Evolutionary conservation across 2,797 vertebrate species (phyloP), one percentile per base, ranked within the genome.

Genomic region (Oryzias dopingdopingensis): DNA sequence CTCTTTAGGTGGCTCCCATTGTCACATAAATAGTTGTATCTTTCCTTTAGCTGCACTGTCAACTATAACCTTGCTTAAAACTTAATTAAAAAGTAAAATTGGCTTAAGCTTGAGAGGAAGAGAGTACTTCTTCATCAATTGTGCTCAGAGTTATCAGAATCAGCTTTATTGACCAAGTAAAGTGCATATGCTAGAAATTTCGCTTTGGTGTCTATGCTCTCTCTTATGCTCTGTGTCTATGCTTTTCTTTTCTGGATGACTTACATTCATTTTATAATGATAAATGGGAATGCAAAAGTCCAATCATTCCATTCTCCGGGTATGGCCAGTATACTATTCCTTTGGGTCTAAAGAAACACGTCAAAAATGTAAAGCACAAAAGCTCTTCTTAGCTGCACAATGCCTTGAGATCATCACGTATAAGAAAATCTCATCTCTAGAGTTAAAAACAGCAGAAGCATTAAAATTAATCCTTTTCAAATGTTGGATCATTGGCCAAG

Each of bases 241-340:
- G 65, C 48, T 65, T 75, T 77, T 59, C 43, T 18, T 42, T 86
- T 81, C 64, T 67, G 80, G 72, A 70, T 81, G 76, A 75, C 72
- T 22, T 88, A 75, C 66, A 79, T 88, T 81, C 67, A 64, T 78
- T 20, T 87, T 81, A 79, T 71, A 74, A 74, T 81, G 78, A 82
- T 85, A 67, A 86, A 85, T 82, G 66, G 54, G 45, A 81, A 77
- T 48, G 73, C 72, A 84, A 71, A 80, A 84, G 76, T 62, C 64
- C 74, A 59, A 66, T 71, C 61, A 84, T 88, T 87, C 71, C 52
- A 70, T 81, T 80, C 67, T 76, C 52, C 17, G 53, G 62, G 52
- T 44, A 76, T 43, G 48, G 47, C 48, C 58, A 60, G 85, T 70
- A 73, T 68, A 78, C 80, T 82, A 81, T 79, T 80, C 80, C 63